Conservation (phyloP, 2,888 invertebrate species). For the Melanargia galathea region DNA sequence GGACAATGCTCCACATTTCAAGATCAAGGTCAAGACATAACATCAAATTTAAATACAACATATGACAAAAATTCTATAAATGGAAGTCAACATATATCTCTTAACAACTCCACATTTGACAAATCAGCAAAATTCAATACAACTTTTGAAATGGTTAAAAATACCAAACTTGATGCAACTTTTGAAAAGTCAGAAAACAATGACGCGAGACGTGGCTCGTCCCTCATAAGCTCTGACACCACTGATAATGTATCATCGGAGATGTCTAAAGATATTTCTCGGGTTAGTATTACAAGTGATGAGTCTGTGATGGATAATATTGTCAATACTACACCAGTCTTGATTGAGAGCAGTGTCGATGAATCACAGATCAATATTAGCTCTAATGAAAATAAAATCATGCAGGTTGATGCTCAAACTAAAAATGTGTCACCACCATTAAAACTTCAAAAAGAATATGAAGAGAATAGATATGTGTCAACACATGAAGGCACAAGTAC, state of each 20-base stretch:
- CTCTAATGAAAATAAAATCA: neutral
- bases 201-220: conserved; percentile 22
- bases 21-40: conserved; percentile 6
- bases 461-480: neutral
- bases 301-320: conserved; percentile 62
- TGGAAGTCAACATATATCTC: neutral
- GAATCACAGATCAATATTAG: conserved; percentile 45
- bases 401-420: neutral
- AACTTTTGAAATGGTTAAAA: conserved; percentile 31
- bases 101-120: conserved; percentile 29
- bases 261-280: conserved; percentile 53
- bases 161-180: conserved; percentile 47
- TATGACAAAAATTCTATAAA: conserved; percentile 36
- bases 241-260: conserved; percentile 52
- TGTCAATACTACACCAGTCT: conserved; percentile 60
- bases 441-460: neutral
- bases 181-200: conserved; percentile 51
- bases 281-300: conserved; percentile 68
- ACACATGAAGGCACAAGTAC: neutral
- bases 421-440: neutral
- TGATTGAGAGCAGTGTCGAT: conserved; percentile 70
- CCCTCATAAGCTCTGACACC: conserved; percentile 58
- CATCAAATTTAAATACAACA: conserved; percentile 34
- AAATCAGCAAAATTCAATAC: conserved; percentile 27
- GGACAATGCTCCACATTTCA: conserved; percentile 14